phyloP scores from a whole-genome alignment of 2,888 invertebrate genomes.

The Drosophila anceps region DNA sequence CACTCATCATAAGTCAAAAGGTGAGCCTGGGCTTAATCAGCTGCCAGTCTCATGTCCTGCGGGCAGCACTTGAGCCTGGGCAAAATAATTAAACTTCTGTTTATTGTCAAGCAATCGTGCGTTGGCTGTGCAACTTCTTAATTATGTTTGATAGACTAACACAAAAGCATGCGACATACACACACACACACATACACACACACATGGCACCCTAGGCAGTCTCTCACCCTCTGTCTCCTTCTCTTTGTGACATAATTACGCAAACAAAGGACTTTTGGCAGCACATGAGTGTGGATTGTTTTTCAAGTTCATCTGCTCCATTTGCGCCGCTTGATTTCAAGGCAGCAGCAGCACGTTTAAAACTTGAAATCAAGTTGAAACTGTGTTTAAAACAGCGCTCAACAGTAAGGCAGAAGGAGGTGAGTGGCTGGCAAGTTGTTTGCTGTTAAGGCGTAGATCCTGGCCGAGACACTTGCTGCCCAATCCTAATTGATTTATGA shows the following conservation, averaged over 20 bases:
- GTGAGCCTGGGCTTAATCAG: slow-evolving; percentile 73
- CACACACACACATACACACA: slow-evolving; percentile 38
- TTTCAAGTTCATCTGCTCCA: slow-evolving; percentile 46
- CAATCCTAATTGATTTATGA: slow-evolving; percentile 84
- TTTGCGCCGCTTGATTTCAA: slow-evolving; percentile 43
- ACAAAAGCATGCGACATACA: slow-evolving; percentile 29
- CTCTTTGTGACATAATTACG: slow-evolving; percentile 62
- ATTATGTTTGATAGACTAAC: slow-evolving; percentile 76
- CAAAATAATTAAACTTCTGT: slow-evolving; percentile 81
- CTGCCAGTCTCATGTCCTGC: slow-evolving; percentile 17
- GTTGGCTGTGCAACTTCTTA: slow-evolving; percentile 61
- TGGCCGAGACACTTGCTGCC: slow-evolving; percentile 50
- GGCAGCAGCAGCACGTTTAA: slow-evolving; percentile 65
- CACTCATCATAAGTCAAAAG: slow-evolving; percentile 78
- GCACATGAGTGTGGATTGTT: slow-evolving; percentile 7
- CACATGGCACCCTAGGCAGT: slow-evolving; percentile 45
- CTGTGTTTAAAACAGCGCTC: slow-evolving; percentile 34
- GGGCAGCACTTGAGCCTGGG: slow-evolving; percentile 36
- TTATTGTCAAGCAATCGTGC: slow-evolving; percentile 68
- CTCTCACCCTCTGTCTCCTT: not conserved
- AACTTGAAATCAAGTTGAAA: slow-evolving; percentile 61
- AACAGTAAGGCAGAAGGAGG: not conserved
- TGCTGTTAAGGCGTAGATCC: slow-evolving; percentile 69
- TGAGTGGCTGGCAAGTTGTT: slow-evolving; percentile 69
- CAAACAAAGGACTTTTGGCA: slow-evolving; percentile 54